phyloP scores from a whole-genome alignment of 1,140 invertebrate species.

The Lamellibrachia luymesi region DNA sequence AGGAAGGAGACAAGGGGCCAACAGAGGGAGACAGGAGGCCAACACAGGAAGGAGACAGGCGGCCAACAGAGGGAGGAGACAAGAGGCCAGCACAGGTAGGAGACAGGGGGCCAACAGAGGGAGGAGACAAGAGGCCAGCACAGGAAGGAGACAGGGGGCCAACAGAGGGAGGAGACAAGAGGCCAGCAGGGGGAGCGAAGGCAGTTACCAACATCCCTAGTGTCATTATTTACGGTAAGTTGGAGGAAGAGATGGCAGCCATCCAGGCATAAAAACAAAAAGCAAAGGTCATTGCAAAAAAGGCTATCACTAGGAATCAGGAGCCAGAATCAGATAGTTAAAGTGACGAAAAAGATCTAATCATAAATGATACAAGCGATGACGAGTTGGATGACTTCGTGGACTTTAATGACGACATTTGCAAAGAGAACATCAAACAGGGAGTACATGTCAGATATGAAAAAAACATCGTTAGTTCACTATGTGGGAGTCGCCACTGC shows the following conservation, averaged over 20 bases:
- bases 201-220: too few species aligned
- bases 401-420: conserved; percentile 13
- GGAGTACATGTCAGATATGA: conserved; percentile 6
- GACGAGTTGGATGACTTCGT: conserved; percentile 13
- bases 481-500: neutral
- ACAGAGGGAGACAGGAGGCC: neutral
- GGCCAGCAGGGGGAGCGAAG: too few species aligned
- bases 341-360: neutral
- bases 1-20: neutral
- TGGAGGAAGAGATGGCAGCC: conserved; percentile 5
- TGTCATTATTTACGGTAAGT: too few species aligned
- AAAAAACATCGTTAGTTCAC: neutral
- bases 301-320: neutral
- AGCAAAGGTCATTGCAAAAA: conserved; percentile 4
- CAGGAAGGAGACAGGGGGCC: neutral
- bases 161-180: neutral
- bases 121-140: neutral
- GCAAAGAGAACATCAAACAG: conserved; percentile 11
- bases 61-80: neutral
- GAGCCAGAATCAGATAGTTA: neutral
- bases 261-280: conserved; percentile 3
- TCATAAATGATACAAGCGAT: neutral
- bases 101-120: neutral
- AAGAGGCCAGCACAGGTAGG: neutral
- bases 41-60: neutral